Evolutionary conservation across 2,888 invertebrate genomes (phyloP).

Genomic region (Andrena camellia): DNA sequence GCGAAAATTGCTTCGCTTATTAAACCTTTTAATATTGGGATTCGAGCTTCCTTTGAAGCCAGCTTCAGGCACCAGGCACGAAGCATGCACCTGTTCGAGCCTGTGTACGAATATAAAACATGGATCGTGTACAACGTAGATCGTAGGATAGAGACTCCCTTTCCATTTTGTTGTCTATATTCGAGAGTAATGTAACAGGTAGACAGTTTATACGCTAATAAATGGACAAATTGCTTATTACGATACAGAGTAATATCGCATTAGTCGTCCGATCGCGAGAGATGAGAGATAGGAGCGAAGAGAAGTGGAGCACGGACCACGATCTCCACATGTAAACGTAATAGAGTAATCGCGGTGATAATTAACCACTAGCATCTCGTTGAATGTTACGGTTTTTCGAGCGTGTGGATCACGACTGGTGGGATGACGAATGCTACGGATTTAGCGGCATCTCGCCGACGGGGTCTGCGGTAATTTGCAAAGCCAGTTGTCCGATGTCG

Average conservation of each 20-base stretch:
- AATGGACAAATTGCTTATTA: too few species aligned
- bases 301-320: too few species aligned
- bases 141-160: background rate
- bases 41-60: conserved; percentile 21
- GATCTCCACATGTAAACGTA: too few species aligned
- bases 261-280: too few species aligned
- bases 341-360: too few species aligned
- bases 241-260: too few species aligned
- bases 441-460: conserved; percentile 34
- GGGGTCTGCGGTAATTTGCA: conserved; percentile 40
- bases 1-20: conserved; percentile 38
- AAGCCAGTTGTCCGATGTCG: conserved; percentile 39
- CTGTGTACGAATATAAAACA: conserved; percentile 2
- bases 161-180: too few species aligned
- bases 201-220: too few species aligned
- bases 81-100: background rate
- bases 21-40: conserved; percentile 36
- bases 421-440: conserved; percentile 17
- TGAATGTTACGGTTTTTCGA: background rate
- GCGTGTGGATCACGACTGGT: conserved; percentile 4
- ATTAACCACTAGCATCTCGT: background rate
- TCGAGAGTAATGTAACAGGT: too few species aligned
- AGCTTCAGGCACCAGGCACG: background rate
- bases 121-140: background rate
- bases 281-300: too few species aligned